Conservation (phyloP, 2,113 vertebrate species). For the Elaphurus davidianus region DNA sequence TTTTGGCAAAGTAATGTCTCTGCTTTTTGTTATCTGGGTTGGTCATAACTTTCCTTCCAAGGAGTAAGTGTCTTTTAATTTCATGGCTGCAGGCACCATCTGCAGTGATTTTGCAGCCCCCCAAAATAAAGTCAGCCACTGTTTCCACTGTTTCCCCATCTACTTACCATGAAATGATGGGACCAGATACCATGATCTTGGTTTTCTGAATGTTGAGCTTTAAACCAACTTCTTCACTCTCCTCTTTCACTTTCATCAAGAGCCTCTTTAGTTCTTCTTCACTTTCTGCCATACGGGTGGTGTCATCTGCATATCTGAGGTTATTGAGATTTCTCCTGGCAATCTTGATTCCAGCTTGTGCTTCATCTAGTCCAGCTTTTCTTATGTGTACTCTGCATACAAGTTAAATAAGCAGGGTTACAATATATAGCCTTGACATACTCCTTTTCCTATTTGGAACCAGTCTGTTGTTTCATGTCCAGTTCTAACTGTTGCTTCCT, state of each 20-base stretch:
- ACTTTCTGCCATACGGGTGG: not conserved
- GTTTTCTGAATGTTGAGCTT: not conserved
- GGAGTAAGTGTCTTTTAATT: not conserved
- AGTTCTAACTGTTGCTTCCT: no score
- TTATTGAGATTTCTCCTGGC: not conserved
- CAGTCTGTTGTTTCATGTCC: no score
- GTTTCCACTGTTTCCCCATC: not conserved
- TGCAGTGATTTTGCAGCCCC: not conserved
- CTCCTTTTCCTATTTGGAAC: no score
- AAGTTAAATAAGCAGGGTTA: not conserved
- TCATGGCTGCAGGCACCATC: not conserved
- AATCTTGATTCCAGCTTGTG: not conserved
- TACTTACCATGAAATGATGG: not conserved
- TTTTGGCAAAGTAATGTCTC: not conserved
- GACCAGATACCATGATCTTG: not conserved
- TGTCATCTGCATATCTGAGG: not conserved
- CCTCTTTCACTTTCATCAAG: not conserved
- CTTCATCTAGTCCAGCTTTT: rapidly evolving
- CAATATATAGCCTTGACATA: not conserved
- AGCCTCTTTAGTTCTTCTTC: not conserved
- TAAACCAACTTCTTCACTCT: not conserved
- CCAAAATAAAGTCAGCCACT: not conserved
- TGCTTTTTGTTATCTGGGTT: not conserved
- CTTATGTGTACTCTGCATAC: not conserved
- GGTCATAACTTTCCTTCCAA: not conserved